phyloP scores from a whole-genome alignment of 2,113 vertebrate species.

The Cynoglossus semilaevis region DNA sequence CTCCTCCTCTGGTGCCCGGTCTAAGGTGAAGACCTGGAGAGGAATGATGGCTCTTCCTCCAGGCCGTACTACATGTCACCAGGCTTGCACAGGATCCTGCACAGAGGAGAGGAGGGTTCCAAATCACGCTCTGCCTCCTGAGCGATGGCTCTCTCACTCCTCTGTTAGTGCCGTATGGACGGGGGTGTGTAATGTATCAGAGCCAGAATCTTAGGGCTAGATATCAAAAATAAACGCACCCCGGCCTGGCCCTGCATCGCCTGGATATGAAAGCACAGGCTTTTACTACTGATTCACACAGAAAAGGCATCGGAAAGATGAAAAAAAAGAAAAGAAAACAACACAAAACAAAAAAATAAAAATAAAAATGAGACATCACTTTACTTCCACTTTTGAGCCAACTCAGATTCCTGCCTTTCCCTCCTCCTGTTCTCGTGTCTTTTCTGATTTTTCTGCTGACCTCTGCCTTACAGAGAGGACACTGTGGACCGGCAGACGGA shows the following conservation, averaged over 20 bases:
- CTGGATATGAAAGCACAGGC: conserved; percentile 37
- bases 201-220: conserved; percentile 63
- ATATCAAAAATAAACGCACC: conserved; percentile 48
- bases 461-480: conserved; percentile 68
- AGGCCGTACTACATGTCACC: conserved; percentile 95
- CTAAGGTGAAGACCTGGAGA: conserved; percentile 95
- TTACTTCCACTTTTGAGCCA: conserved; percentile 57
- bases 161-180: conserved; percentile 43
- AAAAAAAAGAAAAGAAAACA: no score
- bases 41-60: conserved; percentile 90
- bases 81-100: conserved; percentile 87
- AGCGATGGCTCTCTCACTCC: conserved; percentile 41
- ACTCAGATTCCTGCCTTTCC: conserved; percentile 62
- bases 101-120: conserved; percentile 81
- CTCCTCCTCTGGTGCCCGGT: conserved; percentile 16
- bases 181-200: conserved; percentile 31
- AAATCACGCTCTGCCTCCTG: conserved; percentile 78
- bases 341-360: no score
- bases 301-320: conserved; percentile 37
- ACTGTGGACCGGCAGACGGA: conserved; percentile 39
- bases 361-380: conserved; percentile 14
- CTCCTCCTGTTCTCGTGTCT: conserved; percentile 25
- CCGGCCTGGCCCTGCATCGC: conserved; percentile 32
- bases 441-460: conserved; percentile 59
- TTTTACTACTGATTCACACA: conserved; percentile 30